Percentiles rank a stretch among this genome's conserved stretches.
These are phyloP conservation scores for Branchipolynoe longqiensis DNA, from an alignment of 2,888 invertebrate species.

Conservation along the genomic window DNA sequence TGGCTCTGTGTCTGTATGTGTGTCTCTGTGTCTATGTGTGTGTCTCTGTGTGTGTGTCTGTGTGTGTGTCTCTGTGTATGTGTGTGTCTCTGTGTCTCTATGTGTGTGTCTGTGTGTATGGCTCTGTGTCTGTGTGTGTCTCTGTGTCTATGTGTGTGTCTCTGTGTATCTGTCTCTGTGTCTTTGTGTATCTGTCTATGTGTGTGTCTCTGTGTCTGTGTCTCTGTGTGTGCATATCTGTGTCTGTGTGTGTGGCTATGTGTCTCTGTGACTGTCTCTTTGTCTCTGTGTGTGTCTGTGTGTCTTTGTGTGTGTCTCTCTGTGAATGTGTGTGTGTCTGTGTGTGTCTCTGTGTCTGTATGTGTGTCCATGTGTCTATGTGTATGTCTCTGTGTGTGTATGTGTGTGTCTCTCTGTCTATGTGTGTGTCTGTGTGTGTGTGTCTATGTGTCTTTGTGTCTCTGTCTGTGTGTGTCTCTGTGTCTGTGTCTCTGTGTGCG, in stretches of 20 bases:
- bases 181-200: conserved; percentile 49
- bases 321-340: too few species aligned
- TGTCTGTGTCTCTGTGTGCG: not conserved
- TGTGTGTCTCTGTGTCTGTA: too few species aligned
- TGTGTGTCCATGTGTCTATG: too few species aligned
- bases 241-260: not conserved
- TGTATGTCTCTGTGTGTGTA: too few species aligned
- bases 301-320: not conserved
- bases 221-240: too few species aligned
- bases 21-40: conserved; percentile 16
- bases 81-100: not conserved
- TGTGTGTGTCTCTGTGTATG: not conserved
- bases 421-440: conserved; percentile 22
- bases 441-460: not conserved
- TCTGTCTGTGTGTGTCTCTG: conserved; percentile 11
- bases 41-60: not conserved
- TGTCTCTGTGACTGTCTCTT: not conserved
- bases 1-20: conserved; percentile 36
- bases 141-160: conserved; percentile 4
- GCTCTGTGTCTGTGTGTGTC: not conserved
- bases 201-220: conserved; percentile 12
- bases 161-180: conserved; percentile 50
- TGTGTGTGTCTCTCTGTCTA: too few species aligned
- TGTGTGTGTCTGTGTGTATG: not conserved
- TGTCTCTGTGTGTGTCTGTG: not conserved